Evolutionary conservation across 1,140 invertebrate species (phyloP).

Genomic region (Hyles vespertilio): DNA sequence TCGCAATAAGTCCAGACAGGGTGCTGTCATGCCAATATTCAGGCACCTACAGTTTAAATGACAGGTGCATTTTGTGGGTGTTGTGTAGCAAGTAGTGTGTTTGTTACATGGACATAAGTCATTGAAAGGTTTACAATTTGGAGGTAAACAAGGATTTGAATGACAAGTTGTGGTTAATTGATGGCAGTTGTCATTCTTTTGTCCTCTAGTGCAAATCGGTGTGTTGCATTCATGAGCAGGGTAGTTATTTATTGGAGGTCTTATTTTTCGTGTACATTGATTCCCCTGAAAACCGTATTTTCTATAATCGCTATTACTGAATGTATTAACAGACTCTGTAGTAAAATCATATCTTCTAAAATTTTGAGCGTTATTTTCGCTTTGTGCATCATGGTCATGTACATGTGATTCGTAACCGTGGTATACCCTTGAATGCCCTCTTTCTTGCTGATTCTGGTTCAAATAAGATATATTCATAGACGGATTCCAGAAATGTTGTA

Average conservation of each 20-base stretch:
- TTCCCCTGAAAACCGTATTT: constrained; percentile 20
- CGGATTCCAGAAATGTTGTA: constrained; percentile 24
- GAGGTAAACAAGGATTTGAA: constrained; percentile 3
- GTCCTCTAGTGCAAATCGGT: constrained; percentile 40
- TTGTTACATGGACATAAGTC: constrained; percentile 32
- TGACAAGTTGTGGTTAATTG: constrained; percentile 12
- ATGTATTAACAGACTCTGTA: constrained; percentile 13
- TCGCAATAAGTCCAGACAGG: constrained; percentile 11
- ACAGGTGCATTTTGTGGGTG: constrained; percentile 17
- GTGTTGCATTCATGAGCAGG: constrained; percentile 3
- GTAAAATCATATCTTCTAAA: constrained; percentile 29
- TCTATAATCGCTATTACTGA: constrained; percentile 24
- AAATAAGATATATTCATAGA: constrained; percentile 27
- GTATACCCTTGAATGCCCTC: constrained; percentile 40
- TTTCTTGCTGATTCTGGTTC: constrained; percentile 28
- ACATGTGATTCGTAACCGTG: constrained; percentile 32
- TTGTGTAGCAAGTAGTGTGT: constrained; percentile 16
- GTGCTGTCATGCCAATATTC: constrained; percentile 14
- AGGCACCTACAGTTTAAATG: constrained; percentile 37
- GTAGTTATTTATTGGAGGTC: background rate
- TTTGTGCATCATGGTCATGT: constrained; percentile 25
- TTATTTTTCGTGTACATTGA: constrained; percentile 40
- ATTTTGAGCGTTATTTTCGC: constrained; percentile 21
- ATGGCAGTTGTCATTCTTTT: constrained; percentile 16
- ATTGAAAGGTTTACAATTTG: background rate